Evolutionary conservation across 1,140 invertebrate genomes (phyloP), one percentile per base, ranked within the genome.

Genomic region (Aphelenchoides fujianensis): DNA sequence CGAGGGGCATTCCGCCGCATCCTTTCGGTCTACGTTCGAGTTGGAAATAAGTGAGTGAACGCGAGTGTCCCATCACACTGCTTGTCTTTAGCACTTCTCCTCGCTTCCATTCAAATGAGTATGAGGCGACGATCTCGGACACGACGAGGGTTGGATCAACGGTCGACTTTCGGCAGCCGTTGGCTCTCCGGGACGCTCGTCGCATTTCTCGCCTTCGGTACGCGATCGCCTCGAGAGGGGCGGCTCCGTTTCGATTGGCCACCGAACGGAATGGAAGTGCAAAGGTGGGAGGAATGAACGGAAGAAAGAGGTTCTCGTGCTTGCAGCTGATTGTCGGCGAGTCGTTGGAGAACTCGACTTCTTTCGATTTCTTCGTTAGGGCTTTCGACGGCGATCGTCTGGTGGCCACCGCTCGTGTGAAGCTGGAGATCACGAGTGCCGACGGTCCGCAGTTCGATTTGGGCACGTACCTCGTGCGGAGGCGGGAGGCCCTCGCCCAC

Each of bases 21-120:
- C 36, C 23, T 75, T 27, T 68, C 59, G n/a, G 3, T 75, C 16
- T 62, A 77, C 48, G 74, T 73, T 19, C 57, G 77, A 35, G 57
- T 75, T 30, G 32, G 37, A n/a, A 32, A 41, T 27, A n/a, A 27
- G 74, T 74, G 73, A 68, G 54, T 77, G 23, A 28, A 19, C 27
- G 74, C 7, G 7, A 35, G 16, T 36, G 12, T 77, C 30, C 41
- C 41, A 2, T 12, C 2, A 30, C n/a, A 19, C 5, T 57, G 63
- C 16, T 30, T 55, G 67, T n/a, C 16, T 28, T 74, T 35, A 74
- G 73, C 5, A 68, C 35, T 27, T 72, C 55, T 3, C 5, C 52
- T 2, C 28, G 30, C 32, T 72, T 75, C 23, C 31, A 30, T 3
- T 41, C 30, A n/a, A 68, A 68, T 19, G 55, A 59, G 5, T 59